phyloP scores from a whole-genome alignment of 2,797 vertebrate genomes.

The Oreonectes daqikongensis region DNA sequence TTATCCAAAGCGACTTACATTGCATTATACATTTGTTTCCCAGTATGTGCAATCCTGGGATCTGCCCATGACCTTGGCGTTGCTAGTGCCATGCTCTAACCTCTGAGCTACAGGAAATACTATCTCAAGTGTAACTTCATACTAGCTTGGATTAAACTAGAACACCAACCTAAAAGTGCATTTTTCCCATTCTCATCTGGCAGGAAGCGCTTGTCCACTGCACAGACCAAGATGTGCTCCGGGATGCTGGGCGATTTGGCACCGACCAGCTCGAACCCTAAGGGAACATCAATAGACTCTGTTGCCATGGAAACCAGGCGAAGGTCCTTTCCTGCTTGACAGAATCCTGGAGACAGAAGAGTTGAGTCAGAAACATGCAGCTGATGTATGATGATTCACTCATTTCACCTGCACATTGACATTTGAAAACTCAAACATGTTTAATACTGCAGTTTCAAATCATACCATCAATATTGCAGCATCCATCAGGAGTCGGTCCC shows the following conservation, averaged over 20 bases:
- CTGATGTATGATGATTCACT: neutral
- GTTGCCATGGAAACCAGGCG: slow-evolving; percentile 91
- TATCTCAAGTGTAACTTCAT: too few relatives aligned
- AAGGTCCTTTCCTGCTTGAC: slow-evolving; percentile 97
- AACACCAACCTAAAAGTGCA: slow-evolving; percentile 98
- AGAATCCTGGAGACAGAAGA: slow-evolving; percentile 83
- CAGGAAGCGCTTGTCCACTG: slow-evolving; percentile 95
- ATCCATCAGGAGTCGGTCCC: slow-evolving; percentile 90
- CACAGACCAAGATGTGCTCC: slow-evolving; percentile 94
- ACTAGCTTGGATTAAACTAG: too few relatives aligned
- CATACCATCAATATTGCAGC: slow-evolving; percentile 93
- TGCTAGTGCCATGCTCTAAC: too few relatives aligned
- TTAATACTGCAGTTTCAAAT: too few relatives aligned
- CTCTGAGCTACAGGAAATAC: too few relatives aligned
- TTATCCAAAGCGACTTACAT: too few relatives aligned
- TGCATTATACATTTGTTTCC: too few relatives aligned
- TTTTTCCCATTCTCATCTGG: slow-evolving; percentile 99
- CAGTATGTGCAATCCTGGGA: too few relatives aligned
- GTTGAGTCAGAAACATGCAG: slow-evolving; percentile 1
- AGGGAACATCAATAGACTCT: slow-evolving; percentile 89
- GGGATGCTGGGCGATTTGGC: slow-evolving; percentile 94
- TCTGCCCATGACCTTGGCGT: too few relatives aligned
- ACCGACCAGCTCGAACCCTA: slow-evolving; percentile 93
- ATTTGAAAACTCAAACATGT: neutral
- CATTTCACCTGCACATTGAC: slow-evolving; percentile 3